Base-by-base conservation (phyloP, 2,888 invertebrate species). In the Andrena hattorfiana region DNA sequence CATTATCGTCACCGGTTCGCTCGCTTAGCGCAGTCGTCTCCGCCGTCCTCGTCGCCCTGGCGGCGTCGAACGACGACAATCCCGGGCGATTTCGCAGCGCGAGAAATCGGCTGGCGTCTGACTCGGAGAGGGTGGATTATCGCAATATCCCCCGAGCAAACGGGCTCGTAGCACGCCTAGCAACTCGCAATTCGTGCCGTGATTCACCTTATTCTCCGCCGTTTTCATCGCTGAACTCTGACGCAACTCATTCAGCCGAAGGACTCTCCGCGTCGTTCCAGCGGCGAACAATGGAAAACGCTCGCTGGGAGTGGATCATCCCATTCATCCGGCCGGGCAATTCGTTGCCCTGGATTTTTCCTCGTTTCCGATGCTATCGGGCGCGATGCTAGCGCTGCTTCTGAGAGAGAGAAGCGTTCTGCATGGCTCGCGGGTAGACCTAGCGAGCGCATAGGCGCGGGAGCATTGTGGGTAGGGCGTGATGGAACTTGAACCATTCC, bases 1-100 rank as follows among this genome's bases (percentile, higher is more conserved):
- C 90, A 90, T 91, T 91, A 91, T 87, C 89, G 87, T 89, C 87
- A 85, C 81, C 85, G 86, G 80, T 88, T 86, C 83, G 88, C 42
- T 42, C 42, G 42, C 42, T 42, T 42, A 42, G 42, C 42, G 16
- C 42, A 42, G 83, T 88, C 76, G 78, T 86, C 77, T 56, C 85
- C 85, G 81, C 56, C 48, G 75, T 82, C 81, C 80, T 73, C 84
- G 81, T 42, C 20, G 81, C 71, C 72, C 85, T 63, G 69, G 84
- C 86, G 83, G 71, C 20, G 26, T 42, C 10, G 42, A 28, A 23
- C 23, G 51, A 56, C 67, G 77, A 76, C 62, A 62, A 63, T 68
- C 62, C 80, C 81, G 5, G 1, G n/a, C 81, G 72, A 73, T 78
- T 78, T 76, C 76, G 56, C 66, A 4, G 35, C 30, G 30, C 77